Percentiles rank a stretch among this genome's conserved stretches.
phyloP scores from a whole-genome alignment of 2,888 invertebrate species.

The Helleia helle region DNA sequence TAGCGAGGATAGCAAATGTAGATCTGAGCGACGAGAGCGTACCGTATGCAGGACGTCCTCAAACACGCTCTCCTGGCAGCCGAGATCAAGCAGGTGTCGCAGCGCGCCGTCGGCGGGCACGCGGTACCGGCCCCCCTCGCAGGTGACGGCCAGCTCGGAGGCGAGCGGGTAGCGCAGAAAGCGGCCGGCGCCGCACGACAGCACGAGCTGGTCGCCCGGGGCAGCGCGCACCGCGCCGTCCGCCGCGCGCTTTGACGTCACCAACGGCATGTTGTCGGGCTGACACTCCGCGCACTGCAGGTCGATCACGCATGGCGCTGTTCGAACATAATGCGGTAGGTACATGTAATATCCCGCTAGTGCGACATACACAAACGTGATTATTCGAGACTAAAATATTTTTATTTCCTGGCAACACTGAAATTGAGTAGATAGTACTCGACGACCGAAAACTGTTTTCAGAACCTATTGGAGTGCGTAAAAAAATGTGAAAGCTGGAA shows the following conservation, averaged over 20 bases:
- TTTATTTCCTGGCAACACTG: too few species aligned
- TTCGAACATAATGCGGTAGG: not conserved
- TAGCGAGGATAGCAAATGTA: too few species aligned
- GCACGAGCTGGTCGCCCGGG: constrained; percentile 38
- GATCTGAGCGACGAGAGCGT: not conserved
- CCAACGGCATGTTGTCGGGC: constrained; percentile 60
- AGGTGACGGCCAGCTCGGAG: constrained; percentile 29
- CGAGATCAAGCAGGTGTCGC: constrained; percentile 49
- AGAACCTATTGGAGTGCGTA: too few species aligned
- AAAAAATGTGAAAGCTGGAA: too few species aligned
- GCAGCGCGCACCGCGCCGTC: constrained; percentile 28
- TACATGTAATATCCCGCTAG: too few species aligned
- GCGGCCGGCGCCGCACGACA: constrained; percentile 46
- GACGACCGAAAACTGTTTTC: too few species aligned
- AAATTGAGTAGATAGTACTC: too few species aligned
- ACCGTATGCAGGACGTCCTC: constrained; percentile 60
- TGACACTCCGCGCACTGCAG: constrained; percentile 55
- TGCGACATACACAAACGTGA: not conserved
- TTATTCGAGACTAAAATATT: too few species aligned
- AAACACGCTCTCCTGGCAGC: constrained; percentile 57
- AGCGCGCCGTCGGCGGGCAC: constrained; percentile 31
- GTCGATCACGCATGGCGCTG: constrained; percentile 49
- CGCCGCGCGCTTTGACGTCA: constrained; percentile 43
- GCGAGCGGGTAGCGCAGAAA: constrained; percentile 45
- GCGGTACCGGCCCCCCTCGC: constrained; percentile 45